Evolutionary conservation across 2,113 vertebrate genomes (phyloP).

Genomic region (Panurus biarmicus): DNA sequence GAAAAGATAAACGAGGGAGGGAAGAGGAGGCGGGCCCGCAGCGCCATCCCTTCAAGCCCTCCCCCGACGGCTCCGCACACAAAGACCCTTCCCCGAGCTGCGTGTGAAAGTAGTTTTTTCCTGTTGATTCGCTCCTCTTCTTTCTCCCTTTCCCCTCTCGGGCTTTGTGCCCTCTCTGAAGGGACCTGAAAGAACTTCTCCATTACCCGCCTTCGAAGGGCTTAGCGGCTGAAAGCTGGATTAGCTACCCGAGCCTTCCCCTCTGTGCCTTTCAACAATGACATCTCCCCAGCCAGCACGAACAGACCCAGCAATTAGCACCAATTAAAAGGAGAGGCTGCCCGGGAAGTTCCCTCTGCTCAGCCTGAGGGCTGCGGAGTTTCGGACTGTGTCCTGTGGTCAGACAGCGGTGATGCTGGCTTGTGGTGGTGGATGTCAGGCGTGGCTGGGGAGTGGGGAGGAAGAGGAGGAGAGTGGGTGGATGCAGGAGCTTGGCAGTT

Average conservation of each 20-base stretch:
- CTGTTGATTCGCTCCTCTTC: slow-evolving; percentile 28
- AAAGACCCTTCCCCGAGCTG: slow-evolving; percentile 44
- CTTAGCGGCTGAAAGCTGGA: slow-evolving; percentile 59
- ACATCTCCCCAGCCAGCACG: slow-evolving; percentile 62
- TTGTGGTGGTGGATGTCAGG: background rate
- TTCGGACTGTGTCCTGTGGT: background rate
- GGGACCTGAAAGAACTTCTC: slow-evolving; percentile 53
- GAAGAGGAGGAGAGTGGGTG: background rate
- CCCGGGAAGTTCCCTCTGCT: slow-evolving; percentile 49
- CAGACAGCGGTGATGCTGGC: background rate
- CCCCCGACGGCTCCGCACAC: background rate
- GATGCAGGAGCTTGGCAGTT: background rate
- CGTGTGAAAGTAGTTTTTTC: slow-evolving; percentile 59
- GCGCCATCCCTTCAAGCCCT: background rate
- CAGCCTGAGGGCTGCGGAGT: background rate
- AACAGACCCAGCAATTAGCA: slow-evolving; percentile 70
- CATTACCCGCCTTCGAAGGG: slow-evolving; percentile 43
- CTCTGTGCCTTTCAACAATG: slow-evolving; percentile 62
- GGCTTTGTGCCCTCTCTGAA: slow-evolving; percentile 60
- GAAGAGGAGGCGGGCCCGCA: background rate
- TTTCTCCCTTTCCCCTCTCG: slow-evolving; percentile 16
- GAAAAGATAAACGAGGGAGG: background rate
- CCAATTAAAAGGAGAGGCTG: slow-evolving; percentile 69
- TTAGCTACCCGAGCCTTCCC: slow-evolving; percentile 51
- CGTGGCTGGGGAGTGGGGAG: background rate